These are phyloP conservation scores for Heliconius hewitsoni DNA, from an alignment of 1,140 invertebrate species.

Conservation along the genomic window DNA sequence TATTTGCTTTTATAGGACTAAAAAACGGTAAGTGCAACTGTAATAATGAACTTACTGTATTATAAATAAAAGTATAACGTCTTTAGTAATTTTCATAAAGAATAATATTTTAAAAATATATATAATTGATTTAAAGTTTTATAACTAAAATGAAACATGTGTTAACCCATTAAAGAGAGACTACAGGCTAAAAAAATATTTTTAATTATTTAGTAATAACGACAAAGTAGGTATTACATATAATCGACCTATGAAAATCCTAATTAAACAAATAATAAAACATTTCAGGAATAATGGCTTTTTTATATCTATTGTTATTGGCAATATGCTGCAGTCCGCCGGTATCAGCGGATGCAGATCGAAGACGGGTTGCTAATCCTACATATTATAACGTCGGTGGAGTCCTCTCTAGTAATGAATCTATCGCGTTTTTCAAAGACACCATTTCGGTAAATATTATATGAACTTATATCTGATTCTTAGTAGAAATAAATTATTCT, in stretches of 20 bases:
- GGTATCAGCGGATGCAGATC: slow-evolving; percentile 54
- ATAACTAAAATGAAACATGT: no score
- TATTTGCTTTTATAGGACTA: not conserved
- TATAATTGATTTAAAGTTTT: no score
- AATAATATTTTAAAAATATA: no score
- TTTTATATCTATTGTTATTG: slow-evolving; percentile 23
- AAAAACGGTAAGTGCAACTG: slow-evolving; percentile 2
- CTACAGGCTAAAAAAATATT: not conserved
- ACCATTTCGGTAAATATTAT: slow-evolving; percentile 88
- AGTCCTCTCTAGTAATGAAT: slow-evolving; percentile 91
- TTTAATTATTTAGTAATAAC: not conserved
- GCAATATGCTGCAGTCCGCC: slow-evolving; percentile 29
- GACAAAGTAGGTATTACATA: not conserved
- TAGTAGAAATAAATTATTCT: no score
- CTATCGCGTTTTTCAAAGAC: slow-evolving; percentile 88
- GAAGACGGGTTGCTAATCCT: slow-evolving; percentile 83
- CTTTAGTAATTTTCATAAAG: no score
- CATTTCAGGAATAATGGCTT: slow-evolving; percentile 20
- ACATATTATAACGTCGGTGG: slow-evolving; percentile 93
- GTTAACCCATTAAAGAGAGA: no score
- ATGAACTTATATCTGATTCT: not conserved
- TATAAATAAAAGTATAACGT: no score
- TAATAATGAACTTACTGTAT: no score
- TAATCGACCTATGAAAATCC: not conserved
- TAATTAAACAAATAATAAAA: not conserved